Percentiles rank a stretch among this genome's conserved stretches.
Evolutionary conservation across 1,140 invertebrate genomes (phyloP).

Genomic region (Copidosoma floridanum): DNA sequence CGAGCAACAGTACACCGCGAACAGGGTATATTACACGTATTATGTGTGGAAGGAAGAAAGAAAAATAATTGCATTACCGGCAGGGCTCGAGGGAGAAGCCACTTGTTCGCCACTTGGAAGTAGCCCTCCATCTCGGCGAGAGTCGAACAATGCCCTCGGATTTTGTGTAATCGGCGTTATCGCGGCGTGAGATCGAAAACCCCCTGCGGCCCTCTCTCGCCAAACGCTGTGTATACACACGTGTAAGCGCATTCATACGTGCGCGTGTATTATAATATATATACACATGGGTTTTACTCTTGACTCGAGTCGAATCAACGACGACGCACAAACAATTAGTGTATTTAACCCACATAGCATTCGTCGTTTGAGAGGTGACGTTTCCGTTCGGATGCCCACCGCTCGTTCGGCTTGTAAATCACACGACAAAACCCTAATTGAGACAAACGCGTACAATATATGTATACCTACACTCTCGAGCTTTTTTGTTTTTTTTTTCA

Average conservation of each 20-base stretch:
- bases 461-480: no score
- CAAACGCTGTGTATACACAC: conserved; percentile 14
- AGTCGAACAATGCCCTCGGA: conserved; percentile 33
- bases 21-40: no score
- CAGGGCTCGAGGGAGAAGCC: background rate
- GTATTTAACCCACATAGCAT: conserved; percentile 45
- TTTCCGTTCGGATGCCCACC: conserved; percentile 12
- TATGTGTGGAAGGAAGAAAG: no score
- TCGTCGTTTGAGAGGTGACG: conserved; percentile 29
- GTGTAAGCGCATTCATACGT: background rate
- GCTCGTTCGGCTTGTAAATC: conserved; percentile 16
- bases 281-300: background rate
- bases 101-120: conserved; percentile 12
- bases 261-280: background rate
- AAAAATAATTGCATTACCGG: background rate
- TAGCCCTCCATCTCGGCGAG: no score
- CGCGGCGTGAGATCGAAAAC: conserved; percentile 29
- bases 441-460: conserved; percentile 6
- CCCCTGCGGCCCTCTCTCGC: no score
- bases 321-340: conserved; percentile 36
- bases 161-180: conserved; percentile 38
- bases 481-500: no score
- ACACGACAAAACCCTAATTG: conserved; percentile 4
- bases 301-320: no score
- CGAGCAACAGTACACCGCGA: no score